Evolutionary conservation across 1,140 invertebrate species (phyloP), one percentile per base, ranked within the genome.

Genomic region (Brachionus rotundiformis): DNA sequence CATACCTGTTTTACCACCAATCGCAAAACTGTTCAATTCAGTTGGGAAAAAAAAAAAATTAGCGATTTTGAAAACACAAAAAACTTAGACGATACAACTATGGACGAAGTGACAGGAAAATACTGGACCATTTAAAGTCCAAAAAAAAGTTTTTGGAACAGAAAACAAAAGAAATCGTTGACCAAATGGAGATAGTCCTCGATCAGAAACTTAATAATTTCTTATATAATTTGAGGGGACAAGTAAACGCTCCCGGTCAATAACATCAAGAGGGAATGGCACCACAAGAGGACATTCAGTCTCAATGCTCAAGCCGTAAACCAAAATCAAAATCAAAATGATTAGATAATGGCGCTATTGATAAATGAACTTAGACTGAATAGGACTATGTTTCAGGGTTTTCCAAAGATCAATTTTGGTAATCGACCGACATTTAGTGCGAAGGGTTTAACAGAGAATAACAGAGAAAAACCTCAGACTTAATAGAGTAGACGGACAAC

Each of bases 11-110:
- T n/a, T n/a, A n/a, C n/a, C n/a, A n/a, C n/a, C n/a, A n/a, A n/a
- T n/a, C n/a, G n/a, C n/a, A n/a, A n/a, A n/a, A n/a, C n/a, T n/a
- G n/a, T n/a, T n/a, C n/a, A n/a, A n/a, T n/a, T n/a, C n/a, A n/a
- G n/a, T n/a, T n/a, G n/a, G n/a, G n/a, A n/a, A n/a, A n/a, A n/a
- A n/a, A n/a, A n/a, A n/a, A n/a, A n/a, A n/a, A 63, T 63, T 63
- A 63, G 25, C 59, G 59, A 63, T 63, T 63, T 63, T 63, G 59
- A 63, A 63, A 63, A 63, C 27, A 63, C 59, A 63, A 27, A 27
- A 31, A 63, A 23, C 25, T 23, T 63, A 63, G 59, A 63, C 59
- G 59, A 29, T 63, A 63, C 59, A 63, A 63, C 25, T 63, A 29
- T 63, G 59, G 59, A 63, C 13, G 25, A 63, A 63, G 25, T 63